phyloP scores from a whole-genome alignment of 2,113 vertebrate genomes.

The Eonycteris spelaea region DNA sequence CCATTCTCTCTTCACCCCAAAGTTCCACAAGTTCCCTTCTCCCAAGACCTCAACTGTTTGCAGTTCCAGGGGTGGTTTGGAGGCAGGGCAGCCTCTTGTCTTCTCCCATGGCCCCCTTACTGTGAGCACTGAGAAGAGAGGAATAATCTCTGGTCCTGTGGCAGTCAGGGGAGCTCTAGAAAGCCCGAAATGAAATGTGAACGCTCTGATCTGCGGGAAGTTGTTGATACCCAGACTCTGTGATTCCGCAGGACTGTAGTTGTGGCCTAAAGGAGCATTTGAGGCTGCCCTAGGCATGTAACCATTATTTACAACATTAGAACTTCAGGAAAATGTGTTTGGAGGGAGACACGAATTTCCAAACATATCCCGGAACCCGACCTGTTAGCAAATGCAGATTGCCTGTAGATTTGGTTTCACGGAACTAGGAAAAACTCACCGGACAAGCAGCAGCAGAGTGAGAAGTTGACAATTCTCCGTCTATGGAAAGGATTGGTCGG shows the following conservation, averaged over 20 bases:
- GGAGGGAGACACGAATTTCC: not conserved
- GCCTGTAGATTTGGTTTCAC: not conserved
- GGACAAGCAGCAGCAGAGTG: not conserved
- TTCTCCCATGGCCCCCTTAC: not conserved
- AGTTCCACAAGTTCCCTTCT: not conserved
- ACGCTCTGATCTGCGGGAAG: accelerated
- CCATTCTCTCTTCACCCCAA: not conserved
- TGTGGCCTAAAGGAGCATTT: not conserved
- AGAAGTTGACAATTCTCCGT: not conserved
- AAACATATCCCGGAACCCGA: not conserved
- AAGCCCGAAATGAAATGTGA: not conserved
- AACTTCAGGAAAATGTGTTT: not conserved
- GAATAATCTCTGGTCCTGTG: not conserved
- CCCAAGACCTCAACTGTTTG: not conserved
- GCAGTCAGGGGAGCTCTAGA: not conserved
- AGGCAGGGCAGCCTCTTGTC: not conserved
- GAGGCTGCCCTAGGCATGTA: not conserved
- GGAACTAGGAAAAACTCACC: not conserved
- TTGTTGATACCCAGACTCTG: not conserved
- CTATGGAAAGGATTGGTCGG: not conserved
- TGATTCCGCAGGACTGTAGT: not conserved
- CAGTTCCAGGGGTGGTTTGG: not conserved
- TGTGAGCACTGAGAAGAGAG: not conserved
- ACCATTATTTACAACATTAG: not conserved
- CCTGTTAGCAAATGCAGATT: not conserved